Evolutionary conservation across 2,797 vertebrate species (phyloP).

Genomic region (Galago senegalensis): DNA sequence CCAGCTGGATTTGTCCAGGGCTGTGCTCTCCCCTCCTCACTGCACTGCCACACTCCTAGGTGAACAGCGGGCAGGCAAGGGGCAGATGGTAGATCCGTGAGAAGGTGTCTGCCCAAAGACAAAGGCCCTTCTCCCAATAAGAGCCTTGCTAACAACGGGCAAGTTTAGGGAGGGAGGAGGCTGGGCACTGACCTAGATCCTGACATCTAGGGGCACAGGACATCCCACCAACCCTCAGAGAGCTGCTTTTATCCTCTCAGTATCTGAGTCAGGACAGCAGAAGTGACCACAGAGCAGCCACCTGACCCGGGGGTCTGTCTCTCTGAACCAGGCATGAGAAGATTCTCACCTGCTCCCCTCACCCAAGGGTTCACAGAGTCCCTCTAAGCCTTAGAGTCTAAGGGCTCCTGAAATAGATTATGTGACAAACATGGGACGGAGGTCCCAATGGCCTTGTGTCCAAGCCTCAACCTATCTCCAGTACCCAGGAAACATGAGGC

Average conservation of each 20-base stretch:
- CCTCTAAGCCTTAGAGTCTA: no score
- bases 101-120: neutral
- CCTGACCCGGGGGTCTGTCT: neutral
- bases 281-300: no score
- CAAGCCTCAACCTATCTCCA: neutral
- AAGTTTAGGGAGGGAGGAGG: neutral
- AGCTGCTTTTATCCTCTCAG: neutral
- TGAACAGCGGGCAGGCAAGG: no score
- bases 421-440: rapidly evolving
- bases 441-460: neutral
- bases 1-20: neutral
- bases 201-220: neutral
- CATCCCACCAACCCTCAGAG: rapidly evolving
- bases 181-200: neutral
- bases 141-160: no score
- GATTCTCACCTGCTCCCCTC: neutral
- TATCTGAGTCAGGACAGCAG: neutral
- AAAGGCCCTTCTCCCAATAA: neutral
- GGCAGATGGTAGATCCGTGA: neutral
- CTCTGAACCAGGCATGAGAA: neutral
- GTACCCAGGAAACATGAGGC: no score
- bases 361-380: neutral
- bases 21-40: neutral
- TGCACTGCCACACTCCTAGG: neutral
- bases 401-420: neutral